Base-by-base conservation (phyloP, 2,113 vertebrate genomes). In the Python bivittatus region DNA sequence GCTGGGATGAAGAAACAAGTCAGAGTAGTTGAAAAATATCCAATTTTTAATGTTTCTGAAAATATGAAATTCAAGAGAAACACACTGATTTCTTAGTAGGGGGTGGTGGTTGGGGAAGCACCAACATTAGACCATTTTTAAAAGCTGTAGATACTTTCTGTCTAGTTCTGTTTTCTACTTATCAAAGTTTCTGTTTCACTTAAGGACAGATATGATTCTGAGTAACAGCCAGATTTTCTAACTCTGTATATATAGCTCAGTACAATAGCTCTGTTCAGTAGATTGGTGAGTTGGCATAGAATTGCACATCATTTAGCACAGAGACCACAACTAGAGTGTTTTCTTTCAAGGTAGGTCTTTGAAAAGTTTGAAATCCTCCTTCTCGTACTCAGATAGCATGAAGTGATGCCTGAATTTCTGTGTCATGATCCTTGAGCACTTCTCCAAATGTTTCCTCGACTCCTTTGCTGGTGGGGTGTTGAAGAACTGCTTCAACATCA, bases 381-480 rank as follows among this genome's bases (percentile, higher is more conserved):
- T 79, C 84, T 87, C 0, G 0, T 93, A 52, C 91, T 87, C 33
- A 64, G 89, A 6, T 88, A 48, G 68, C 89, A 85, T 57, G 27
- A 25, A 61, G 58, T 48, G 94, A 93, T 95, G 52, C 86, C 61
- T 92, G 90, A 87, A 22, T 58, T 93, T 96, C 96, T 95, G 93
- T 94, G 54, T 56, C 91, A 93, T 88, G 86, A 90, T 93, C 90
- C 93, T 89, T 93, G 27, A 93, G 38, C 48, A n/a, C 84, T 64
- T 96, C 94, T 96, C 96, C 93, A 95, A 93, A 95, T 95, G 94
- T 93, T 95, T 92, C 6, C 0, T 94, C 94, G 92, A 94, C 90
- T 93, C 94, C 93, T 93, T 86, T 92, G 12, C 87, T 96, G 96
- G 94, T 94, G 95, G 91, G 95, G 89, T 57, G 91, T 91, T 91